Evolutionary conservation across 2,797 vertebrate species (phyloP).

Genomic region (Oreonectes daqikongensis): DNA sequence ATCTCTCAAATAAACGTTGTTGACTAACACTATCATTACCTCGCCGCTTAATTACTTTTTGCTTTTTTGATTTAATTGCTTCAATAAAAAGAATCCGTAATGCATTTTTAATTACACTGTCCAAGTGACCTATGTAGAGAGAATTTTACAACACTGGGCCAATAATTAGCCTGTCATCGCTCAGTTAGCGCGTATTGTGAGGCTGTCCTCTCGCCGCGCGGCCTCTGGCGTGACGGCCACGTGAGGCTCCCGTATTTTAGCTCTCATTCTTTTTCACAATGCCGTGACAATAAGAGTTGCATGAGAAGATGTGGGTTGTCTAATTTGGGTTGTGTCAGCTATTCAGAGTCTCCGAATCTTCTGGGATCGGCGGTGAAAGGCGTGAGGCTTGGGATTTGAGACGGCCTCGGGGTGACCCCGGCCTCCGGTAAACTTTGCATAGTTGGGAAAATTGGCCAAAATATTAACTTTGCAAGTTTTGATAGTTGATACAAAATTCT

Average conservation of each 20-base stretch:
- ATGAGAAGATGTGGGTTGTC: conserved; percentile 78
- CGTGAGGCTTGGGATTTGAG: conserved; percentile 81
- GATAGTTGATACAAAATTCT: neutral
- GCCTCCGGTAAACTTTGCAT: conserved; percentile 32
- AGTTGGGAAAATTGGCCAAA: neutral
- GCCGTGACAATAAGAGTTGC: conserved; percentile 82
- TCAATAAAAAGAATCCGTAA: conserved; percentile 99
- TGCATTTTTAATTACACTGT: conserved; percentile 99
- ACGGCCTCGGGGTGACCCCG: conserved; percentile 71
- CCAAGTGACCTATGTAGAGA: conserved; percentile 96
- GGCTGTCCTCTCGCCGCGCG: conserved; percentile 85
- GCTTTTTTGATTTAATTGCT: conserved; percentile 99
- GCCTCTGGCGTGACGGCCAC: conserved; percentile 89
- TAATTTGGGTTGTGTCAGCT: conserved; percentile 79
- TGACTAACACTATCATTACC: conserved; percentile 99
- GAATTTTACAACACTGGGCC: conserved; percentile 95
- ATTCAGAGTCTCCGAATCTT: conserved; percentile 81
- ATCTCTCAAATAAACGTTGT: conserved; percentile 92
- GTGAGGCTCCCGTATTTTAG: conserved; percentile 85
- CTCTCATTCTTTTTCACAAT: conserved; percentile 82
- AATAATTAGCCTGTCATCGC: conserved; percentile 99
- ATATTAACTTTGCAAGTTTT: conserved; percentile 35
- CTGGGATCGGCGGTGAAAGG: conserved; percentile 77
- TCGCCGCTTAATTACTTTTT: conserved; percentile 91
- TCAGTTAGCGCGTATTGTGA: conserved; percentile 96